Base-by-base conservation (phyloP, 2,797 vertebrate genomes). In the Eulemur mongoz region DNA sequence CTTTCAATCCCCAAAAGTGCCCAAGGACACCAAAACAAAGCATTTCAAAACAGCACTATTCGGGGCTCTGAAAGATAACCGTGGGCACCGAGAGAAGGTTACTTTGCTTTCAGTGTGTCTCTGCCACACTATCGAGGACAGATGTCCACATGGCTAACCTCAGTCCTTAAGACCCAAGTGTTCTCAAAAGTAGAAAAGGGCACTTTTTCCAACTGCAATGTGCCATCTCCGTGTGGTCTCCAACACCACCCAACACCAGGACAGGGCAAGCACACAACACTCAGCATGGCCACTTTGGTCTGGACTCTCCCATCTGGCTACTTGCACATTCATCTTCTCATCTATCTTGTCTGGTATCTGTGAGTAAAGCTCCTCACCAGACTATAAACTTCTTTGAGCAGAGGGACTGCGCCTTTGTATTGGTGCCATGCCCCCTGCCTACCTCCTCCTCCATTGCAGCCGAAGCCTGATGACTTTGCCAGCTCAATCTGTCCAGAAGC, bases 11-110 rank as follows among this genome's bases (percentile, higher is more conserved):
- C 83, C 73, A 15, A 40, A 78, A 89, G 10, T 65, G n/a, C 43
- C 80, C 82, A 92, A 90, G 61, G 89, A 91, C 81, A 92, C 69
- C 86, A 83, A 89, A 88, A 93, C 82, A 96, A 89, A 57, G 59
- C 73, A 65, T 75, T 89, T 69, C 38, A 73, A 86, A 57, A 94
- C 14, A 79, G 38, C 63, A 88, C 27, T 61, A 48, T 50, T 67
- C 63, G 30, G 20, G 40, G 18, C 75, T 91, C 73, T 85, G 61
- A 94, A 93, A 78, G 40, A 91, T 87, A 38, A 90, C n/a, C 45
- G 80, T 4, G 8, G 80, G 54, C 84, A 89, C 3, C 2, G 79
- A 89, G 50, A 48, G 88, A 90, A 84, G 35, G n/a, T 78, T 78
- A 67, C 52, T 85, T 80, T 63, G 48, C 69, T 70, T 87, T 54